Evolutionary conservation across 2,797 vertebrate genomes (phyloP).

Genomic region (Intellagama lesueurii): DNA sequence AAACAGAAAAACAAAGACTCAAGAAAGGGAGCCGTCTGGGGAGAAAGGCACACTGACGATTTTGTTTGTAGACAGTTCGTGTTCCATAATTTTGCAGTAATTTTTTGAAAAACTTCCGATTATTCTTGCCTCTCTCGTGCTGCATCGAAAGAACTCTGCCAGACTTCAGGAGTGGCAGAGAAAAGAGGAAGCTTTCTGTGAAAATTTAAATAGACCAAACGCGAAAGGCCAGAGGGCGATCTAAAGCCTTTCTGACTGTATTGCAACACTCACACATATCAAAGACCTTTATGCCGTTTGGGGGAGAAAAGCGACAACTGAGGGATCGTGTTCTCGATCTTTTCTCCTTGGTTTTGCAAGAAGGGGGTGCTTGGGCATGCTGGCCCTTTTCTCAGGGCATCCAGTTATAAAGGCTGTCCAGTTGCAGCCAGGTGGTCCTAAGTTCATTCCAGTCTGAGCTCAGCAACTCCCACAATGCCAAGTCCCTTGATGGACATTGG

Average conservation of each 20-base stretch:
- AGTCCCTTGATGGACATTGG: too few species aligned
- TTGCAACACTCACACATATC: background rate
- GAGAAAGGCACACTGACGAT: too few species aligned
- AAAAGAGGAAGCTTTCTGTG: slow-evolving; percentile 45
- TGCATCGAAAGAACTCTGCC: slow-evolving; percentile 58
- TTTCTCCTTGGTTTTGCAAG: background rate
- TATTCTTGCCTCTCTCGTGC: slow-evolving; percentile 57
- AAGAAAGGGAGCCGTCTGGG: too few species aligned
- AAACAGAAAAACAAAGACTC: slow-evolving; percentile 54
- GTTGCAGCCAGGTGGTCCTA: too few species aligned
- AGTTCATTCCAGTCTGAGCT: too few species aligned
- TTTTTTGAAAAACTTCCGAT: background rate
- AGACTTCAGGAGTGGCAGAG: slow-evolving; percentile 48
- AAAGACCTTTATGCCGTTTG: background rate
- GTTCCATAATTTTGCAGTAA: slow-evolving; percentile 68
- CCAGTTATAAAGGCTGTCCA: too few species aligned
- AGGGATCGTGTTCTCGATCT: background rate
- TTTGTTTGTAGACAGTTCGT: slow-evolving; percentile 66
- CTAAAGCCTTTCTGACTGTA: background rate
- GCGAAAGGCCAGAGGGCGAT: slow-evolving; percentile 42
- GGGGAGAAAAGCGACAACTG: background rate
- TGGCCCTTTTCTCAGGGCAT: too few species aligned
- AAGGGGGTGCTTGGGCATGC: too few species aligned
- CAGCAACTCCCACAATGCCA: too few species aligned
- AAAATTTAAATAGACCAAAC: slow-evolving; percentile 35